A percentile compares a stretch with the other conserved stretches of the same genome.
Evolutionary conservation across 2,797 vertebrate genomes (phyloP).

Genomic region (Apodemus agrarius): DNA sequence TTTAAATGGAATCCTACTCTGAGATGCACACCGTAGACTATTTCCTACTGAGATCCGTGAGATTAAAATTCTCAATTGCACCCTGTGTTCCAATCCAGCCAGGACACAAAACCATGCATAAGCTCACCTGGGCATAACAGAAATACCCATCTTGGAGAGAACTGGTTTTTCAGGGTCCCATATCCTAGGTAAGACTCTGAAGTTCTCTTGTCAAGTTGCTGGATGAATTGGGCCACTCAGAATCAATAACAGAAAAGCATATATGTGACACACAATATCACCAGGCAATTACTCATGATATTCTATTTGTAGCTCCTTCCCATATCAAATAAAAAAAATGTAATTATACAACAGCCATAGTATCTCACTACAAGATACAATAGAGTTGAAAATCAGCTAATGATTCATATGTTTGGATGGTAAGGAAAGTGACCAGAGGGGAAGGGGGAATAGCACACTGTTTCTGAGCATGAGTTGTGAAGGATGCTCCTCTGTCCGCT

Average conservation of each 20-base stretch:
- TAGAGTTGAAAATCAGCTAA: slow-evolving; percentile 14
- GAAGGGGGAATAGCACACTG: neutral
- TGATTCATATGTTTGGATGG: neutral
- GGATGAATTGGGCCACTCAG: neutral
- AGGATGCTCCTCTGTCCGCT: neutral
- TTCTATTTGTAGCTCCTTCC: neutral
- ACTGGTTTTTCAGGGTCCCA: neutral
- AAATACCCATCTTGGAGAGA: slow-evolving; percentile 40
- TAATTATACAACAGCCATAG: slow-evolving; percentile 12
- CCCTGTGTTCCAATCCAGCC: neutral
- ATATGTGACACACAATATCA: neutral
- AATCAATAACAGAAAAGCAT: neutral
- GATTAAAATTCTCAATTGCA: slow-evolving; percentile 37
- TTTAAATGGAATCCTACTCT: neutral
- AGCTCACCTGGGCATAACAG: neutral
- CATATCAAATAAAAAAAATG: neutral
- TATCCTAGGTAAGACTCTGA: neutral
- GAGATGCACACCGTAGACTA: neutral
- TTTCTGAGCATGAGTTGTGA: neutral
- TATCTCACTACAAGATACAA: slow-evolving; percentile 22
- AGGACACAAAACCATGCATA: slow-evolving; percentile 20
- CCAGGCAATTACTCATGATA: neutral
- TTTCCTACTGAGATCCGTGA: neutral
- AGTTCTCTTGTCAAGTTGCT: slow-evolving; percentile 2
- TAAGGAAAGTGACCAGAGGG: neutral